These are phyloP conservation scores for Clanis bilineata DNA, from an alignment of 2,888 invertebrate genomes.

Conservation along the genomic window DNA sequence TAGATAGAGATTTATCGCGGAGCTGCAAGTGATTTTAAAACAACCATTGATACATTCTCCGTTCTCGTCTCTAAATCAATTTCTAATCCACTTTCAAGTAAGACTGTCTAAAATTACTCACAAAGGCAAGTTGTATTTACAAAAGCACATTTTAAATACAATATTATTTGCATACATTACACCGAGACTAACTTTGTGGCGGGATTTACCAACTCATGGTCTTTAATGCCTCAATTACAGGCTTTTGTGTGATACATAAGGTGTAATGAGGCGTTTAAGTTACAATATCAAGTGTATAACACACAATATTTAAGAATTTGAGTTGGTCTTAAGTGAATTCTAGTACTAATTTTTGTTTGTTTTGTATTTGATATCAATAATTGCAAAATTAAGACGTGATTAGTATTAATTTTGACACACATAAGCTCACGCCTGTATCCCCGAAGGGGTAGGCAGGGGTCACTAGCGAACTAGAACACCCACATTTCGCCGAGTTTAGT, in stretches of 20 bases:
- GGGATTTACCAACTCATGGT: conserved; percentile 8
- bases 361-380: neutral
- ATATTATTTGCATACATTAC: conserved; percentile 7
- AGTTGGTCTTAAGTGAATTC: neutral
- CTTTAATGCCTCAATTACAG: conserved; percentile 3
- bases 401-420: neutral
- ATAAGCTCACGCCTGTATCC: no score
- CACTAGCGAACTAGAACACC: no score
- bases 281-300: conserved; percentile 2
- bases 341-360: neutral
- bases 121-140: neutral
- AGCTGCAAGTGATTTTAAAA: no score
- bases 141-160: neutral
- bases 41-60: no score
- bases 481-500: no score
- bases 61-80: no score
- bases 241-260: conserved; percentile 7
- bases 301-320: neutral
- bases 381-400: neutral
- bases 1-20: no score
- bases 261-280: conserved; percentile 16
- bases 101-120: neutral
- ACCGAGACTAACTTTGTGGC: neutral
- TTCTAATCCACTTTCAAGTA: no score
- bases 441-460: no score